Base-by-base conservation (phyloP, 2,888 invertebrate species). In the Aphrophora alni region DNA sequence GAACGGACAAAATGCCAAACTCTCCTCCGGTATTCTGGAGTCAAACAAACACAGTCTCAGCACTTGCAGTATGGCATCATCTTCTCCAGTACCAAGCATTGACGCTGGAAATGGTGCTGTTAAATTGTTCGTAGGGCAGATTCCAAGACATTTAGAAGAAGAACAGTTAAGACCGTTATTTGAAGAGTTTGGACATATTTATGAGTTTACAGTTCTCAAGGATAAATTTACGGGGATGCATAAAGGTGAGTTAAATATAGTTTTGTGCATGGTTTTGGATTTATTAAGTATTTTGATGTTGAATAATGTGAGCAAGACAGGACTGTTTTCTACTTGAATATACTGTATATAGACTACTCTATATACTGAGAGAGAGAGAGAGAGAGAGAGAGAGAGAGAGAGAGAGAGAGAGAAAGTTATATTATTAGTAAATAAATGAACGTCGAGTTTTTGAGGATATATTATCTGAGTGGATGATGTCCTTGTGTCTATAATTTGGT, bases 181-280 rank as follows among this genome's bases (percentile, higher is more conserved):
- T 88, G 97, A 97, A 88, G 94, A 96, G 89, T 97, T 95, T 87
- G 97, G 97, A 80, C 95, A 95, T 89, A 97, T 97, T 87, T 97
- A 96, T 89, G 97, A 98, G 91, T 94, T 98, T 87, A 96, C 97
- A 83, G 95, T 98, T 82, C 93, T 98, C 85, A 97, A 97, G 91
- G 97, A 98, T 89, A 96, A 97, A 88, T 95, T 95, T 91, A 97
- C 97, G 81, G 97, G 97, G 84, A 95, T 97, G 93, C 97, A 97
- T 89, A 97, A 97, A 93, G 97, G 97, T 95, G 21, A 59, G 59
- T 3, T n/a, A 0, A 59, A 21, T 59, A 33, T 3, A 33, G 33
- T 33, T 33, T 3, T 59, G 59, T 59, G 59, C 5, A 59, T 59
- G n/a, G 3, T 33, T 3, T n/a, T n/a, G n/a, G n/a, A n/a, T n/a